Evolutionary conservation across 2,113 vertebrate genomes (phyloP).

Genomic region (Echinops telfairi): DNA sequence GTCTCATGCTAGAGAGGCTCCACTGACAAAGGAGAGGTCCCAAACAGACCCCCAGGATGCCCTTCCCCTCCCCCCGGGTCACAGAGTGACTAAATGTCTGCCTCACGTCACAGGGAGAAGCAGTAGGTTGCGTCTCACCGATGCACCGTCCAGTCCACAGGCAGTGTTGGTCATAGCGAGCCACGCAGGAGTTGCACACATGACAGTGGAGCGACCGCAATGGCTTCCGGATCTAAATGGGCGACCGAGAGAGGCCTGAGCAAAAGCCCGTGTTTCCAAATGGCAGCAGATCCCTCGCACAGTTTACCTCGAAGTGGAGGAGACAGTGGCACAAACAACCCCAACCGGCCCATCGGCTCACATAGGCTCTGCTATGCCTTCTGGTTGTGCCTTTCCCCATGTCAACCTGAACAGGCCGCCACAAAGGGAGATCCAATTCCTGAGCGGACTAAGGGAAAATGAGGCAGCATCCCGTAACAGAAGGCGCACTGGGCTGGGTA

Average conservation of each 20-base stretch:
- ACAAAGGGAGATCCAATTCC: background rate
- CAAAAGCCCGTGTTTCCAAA: constrained; percentile 24
- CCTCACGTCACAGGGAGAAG: background rate
- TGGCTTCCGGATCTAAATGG: constrained; percentile 93
- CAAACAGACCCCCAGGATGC: background rate
- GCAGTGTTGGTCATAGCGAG: constrained; percentile 96
- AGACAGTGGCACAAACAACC: background rate
- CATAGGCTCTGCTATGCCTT: background rate
- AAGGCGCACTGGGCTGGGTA: background rate
- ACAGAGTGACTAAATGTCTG: background rate
- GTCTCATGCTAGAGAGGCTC: background rate
- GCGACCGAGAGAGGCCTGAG: constrained; percentile 50
- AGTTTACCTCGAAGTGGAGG: constrained; percentile 5
- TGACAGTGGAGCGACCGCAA: constrained; percentile 93
- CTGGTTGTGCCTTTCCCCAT: background rate
- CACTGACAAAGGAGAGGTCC: constrained; percentile 10
- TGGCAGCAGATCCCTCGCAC: constrained; percentile 41
- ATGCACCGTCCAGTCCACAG: constrained; percentile 94
- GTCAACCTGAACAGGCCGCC: background rate
- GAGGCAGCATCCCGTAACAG: background rate
- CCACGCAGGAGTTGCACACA: constrained; percentile 92
- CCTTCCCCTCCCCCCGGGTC: background rate
- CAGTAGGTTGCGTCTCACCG: constrained; percentile 86
- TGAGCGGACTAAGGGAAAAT: background rate
- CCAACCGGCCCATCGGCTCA: background rate